Evolutionary conservation across 1,140 invertebrate genomes (phyloP).

Genomic region (Brachionus calyciflorus): DNA sequence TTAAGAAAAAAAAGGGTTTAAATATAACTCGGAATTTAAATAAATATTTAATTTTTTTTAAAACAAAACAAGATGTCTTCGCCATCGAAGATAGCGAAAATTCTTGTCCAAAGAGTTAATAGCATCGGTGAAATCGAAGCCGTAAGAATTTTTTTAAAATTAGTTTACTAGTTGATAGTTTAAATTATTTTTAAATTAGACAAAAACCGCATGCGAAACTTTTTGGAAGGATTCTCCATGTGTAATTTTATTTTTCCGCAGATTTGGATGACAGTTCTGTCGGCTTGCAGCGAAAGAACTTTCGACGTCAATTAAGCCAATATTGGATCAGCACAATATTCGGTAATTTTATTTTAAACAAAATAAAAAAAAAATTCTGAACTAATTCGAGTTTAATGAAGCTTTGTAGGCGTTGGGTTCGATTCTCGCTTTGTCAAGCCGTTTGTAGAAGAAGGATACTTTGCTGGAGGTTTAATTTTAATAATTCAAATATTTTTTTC

Average conservation of each 20-base stretch:
- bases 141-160: not conserved
- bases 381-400: not conserved
- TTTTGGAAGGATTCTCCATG: slow-evolving; percentile 46
- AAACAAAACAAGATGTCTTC: slow-evolving; percentile 36
- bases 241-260: slow-evolving; percentile 41
- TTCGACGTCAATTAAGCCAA: slow-evolving; percentile 26
- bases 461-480: slow-evolving; percentile 20
- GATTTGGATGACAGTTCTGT: slow-evolving; percentile 47
- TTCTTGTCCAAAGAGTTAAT: slow-evolving; percentile 44
- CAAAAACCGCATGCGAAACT: slow-evolving; percentile 17
- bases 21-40: not conserved
- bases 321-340: slow-evolving; percentile 25
- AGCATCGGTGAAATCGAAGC: slow-evolving; percentile 1
- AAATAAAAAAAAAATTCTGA: not conserved
- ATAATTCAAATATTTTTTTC: not conserved
- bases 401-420: slow-evolving; percentile 39
- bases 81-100: slow-evolving; percentile 44
- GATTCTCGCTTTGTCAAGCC: slow-evolving; percentile 45
- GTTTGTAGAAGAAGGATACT: slow-evolving; percentile 37
- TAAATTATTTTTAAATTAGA: slow-evolving; percentile 1
- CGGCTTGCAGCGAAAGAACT: slow-evolving; percentile 40
- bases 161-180: not conserved
- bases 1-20: not conserved
- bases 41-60: not conserved
- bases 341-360: not conserved